phyloP scores from a whole-genome alignment of 2,888 invertebrate genomes.

The Eristalis arbustorum region DNA sequence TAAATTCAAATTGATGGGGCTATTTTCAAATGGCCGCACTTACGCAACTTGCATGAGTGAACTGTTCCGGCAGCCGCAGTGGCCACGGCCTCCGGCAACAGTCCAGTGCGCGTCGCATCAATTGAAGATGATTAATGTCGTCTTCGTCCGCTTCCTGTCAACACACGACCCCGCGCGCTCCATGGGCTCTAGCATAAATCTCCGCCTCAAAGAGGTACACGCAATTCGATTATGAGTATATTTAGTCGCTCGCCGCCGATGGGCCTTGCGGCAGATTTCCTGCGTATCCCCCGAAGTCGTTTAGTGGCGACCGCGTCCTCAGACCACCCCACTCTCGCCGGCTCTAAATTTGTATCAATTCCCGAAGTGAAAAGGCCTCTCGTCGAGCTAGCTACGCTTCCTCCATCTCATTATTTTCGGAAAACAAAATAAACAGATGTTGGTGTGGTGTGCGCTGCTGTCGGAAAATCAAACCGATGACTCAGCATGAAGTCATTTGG shows the following conservation, averaged over 20 bases:
- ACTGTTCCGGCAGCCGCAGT: background rate
- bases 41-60: background rate
- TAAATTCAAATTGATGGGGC: background rate
- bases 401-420: slow-evolving; percentile 54
- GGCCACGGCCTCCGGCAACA: background rate
- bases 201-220: background rate
- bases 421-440: slow-evolving; percentile 64
- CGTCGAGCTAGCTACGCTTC: background rate
- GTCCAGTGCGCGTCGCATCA: background rate
- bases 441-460: slow-evolving; percentile 27
- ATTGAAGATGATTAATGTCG: background rate
- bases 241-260: slow-evolving; percentile 10
- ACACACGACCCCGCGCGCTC: slow-evolving; percentile 29
- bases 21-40: background rate
- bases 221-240: slow-evolving; percentile 29
- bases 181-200: slow-evolving; percentile 4
- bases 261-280: background rate
- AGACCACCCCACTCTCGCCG: background rate
- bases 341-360: slow-evolving; percentile 28
- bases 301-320: background rate
- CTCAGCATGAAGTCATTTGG: slow-evolving; percentile 33
- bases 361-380: background rate
- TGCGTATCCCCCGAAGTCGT: slow-evolving; percentile 2
- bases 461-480: slow-evolving; percentile 27
- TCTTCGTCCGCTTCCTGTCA: background rate